Percentiles rank a stretch among this genome's conserved stretches.
Conservation (phyloP, 2,888 invertebrate species). For the Barypeithes pellucidus region DNA sequence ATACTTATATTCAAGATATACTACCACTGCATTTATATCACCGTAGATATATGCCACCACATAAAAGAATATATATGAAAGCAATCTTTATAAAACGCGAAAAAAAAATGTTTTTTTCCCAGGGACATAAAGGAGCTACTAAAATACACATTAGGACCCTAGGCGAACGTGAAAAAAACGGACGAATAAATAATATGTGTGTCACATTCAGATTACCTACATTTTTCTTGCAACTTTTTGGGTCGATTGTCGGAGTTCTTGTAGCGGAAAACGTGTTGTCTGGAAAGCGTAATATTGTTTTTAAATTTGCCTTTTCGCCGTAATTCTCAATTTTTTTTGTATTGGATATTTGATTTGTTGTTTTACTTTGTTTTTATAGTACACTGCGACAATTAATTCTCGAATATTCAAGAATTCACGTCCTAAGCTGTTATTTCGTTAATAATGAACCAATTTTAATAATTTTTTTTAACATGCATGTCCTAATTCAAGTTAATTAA, state of each 20-base stretch:
- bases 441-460: too few species aligned
- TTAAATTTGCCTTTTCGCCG: not conserved
- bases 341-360: too few species aligned
- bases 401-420: too few species aligned
- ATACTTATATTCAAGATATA: conserved; percentile 49
- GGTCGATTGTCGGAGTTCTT: conserved; percentile 6
- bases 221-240: conserved; percentile 25
- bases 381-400: too few species aligned
- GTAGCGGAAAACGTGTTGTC: not conserved
- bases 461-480: too few species aligned
- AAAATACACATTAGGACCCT: conserved; percentile 41
- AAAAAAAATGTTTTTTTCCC: conserved; percentile 43
- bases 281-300: not conserved
- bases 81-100: conserved; percentile 43
- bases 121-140: conserved; percentile 39
- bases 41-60: conserved; percentile 20
- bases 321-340: not conserved
- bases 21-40: conserved; percentile 38
- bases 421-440: too few species aligned
- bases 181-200: conserved; percentile 44
- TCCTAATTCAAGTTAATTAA: too few species aligned
- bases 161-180: conserved; percentile 30
- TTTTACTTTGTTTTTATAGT: not conserved
- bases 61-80: conserved; percentile 47
- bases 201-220: conserved; percentile 33